These are phyloP conservation scores for Calameuta filiformis DNA, from an alignment of 2,888 invertebrate genomes.

Conservation along the genomic window DNA sequence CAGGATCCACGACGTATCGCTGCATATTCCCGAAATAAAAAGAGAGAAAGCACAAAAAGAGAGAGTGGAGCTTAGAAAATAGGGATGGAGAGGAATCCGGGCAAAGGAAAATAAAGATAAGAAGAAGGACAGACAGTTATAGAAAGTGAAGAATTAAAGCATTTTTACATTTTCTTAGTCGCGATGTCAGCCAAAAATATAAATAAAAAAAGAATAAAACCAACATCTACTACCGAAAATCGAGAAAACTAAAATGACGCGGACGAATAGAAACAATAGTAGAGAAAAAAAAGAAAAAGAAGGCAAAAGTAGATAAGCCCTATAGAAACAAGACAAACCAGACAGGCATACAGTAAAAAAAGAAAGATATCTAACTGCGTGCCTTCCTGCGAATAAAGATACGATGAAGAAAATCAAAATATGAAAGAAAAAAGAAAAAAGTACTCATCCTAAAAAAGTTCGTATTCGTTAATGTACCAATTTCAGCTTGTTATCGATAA, in stretches of 20 bases:
- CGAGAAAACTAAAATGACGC: neutral
- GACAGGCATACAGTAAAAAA: conserved; percentile 23
- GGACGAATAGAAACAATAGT: neutral
- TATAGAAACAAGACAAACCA: neutral
- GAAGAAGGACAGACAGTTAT: neutral
- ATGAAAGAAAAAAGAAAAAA: neutral
- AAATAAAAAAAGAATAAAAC: too few relatives aligned
- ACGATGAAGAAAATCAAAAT: conserved; percentile 6
- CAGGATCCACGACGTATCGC: neutral
- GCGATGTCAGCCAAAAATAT: too few relatives aligned
- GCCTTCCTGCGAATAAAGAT: conserved; percentile 42
- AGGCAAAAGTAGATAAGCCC: neutral
- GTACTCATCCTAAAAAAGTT: neutral
- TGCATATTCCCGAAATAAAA: neutral
- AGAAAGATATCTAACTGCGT: conserved; percentile 39
- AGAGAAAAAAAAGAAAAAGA: neutral
- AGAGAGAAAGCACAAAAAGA: neutral
- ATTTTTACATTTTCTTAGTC: neutral
- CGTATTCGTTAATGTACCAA: neutral
- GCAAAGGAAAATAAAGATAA: neutral
- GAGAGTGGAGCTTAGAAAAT: too few relatives aligned
- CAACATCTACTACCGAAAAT: too few relatives aligned
- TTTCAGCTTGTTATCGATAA: neutral
- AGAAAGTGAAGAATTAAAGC: neutral
- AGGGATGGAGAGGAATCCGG: too few relatives aligned